Base-by-base conservation (phyloP, 1,140 invertebrate species). In the Lucilia cuprina region DNA sequence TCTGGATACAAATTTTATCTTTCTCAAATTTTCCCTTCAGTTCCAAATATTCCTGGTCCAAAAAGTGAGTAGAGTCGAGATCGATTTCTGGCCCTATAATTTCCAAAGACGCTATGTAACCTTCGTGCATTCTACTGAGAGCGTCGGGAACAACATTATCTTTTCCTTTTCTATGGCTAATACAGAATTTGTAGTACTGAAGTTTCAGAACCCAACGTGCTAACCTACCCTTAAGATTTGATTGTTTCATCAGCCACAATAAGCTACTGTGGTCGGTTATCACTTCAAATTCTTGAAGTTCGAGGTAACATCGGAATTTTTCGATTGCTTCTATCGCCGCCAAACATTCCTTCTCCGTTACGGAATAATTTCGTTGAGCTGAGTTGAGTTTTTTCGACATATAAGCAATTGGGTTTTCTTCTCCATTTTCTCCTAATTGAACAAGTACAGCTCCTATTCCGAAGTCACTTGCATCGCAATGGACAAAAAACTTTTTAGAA, bases 301-400 rank as follows among this genome's bases (percentile, higher is more conserved):
- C 88, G 41, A 93, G 60, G 74, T 92, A 93, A 8, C 88, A 86
- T 34, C 88, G 60, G 84, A 92, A 93, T 80, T 92, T 88, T 55
- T 83, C 50, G 9, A 85, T 83, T 12, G 75, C 85, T 60, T 60
- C 80, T n/a, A 86, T 74, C 5, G 35, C 83, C 2, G 84, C 84
- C 12, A 85, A 65, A 55, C 83, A 85, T 34, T 83, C 84, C 9
- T 60, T 47, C 78, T 84, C 82, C 7, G 85, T 84, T 0, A 83
- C 85, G 17, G 49, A 84, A 21, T 83, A 84, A 50, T 85, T 85
- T 13, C 82, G n/a, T 50, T 82, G 74, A 2, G 74, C 74, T 3
- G 60, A 55, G 17, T 35, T 75, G 10, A 84, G 13, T 74, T 85
- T 83, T 60, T 21, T 84, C 0, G 88, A 87, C 82, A 82, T 65